A percentile compares a stretch with the other conserved stretches of the same genome.
Evolutionary conservation across 2,888 invertebrate genomes (phyloP).

Genomic region (Nipponacmea schrenckii): DNA sequence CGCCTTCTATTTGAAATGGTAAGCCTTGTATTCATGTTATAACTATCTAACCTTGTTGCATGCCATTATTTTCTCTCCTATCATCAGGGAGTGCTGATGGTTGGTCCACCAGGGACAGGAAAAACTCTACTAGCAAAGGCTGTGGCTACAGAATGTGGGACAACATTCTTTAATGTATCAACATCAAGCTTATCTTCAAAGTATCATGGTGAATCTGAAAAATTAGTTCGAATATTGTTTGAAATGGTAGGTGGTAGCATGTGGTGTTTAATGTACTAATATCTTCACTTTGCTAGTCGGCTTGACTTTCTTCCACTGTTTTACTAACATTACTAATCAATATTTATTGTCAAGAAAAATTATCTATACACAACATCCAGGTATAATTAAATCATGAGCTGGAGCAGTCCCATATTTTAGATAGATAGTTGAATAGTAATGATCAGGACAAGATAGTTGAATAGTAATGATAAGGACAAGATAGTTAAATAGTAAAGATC

Average conservation of each 20-base stretch:
- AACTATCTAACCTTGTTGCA: constrained; percentile 22
- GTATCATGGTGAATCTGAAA: constrained; percentile 97
- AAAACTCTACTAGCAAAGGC: constrained; percentile 71
- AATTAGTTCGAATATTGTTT: constrained; percentile 92
- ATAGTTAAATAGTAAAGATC: too few species aligned
- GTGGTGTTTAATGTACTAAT: too few species aligned
- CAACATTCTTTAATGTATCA: constrained; percentile 80
- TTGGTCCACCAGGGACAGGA: constrained; percentile 70
- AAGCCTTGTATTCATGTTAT: constrained; percentile 40
- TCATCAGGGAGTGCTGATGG: constrained; percentile 64
- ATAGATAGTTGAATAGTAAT: too few species aligned
- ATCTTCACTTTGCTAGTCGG: background rate
- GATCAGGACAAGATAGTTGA: too few species aligned
- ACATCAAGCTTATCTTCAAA: constrained; percentile 96
- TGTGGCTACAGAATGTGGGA: constrained; percentile 70
- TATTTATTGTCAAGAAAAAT: too few species aligned
- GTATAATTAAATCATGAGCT: too few species aligned
- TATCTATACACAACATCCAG: too few species aligned
- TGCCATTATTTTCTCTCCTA: constrained; percentile 36
- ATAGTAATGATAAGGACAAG: too few species aligned
- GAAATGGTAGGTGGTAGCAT: constrained; percentile 81
- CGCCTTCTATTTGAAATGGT: constrained; percentile 97
- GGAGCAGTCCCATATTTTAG: too few species aligned
- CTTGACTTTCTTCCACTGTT: background rate
- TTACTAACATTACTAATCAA: too few species aligned